phyloP scores from a whole-genome alignment of 2,113 vertebrate species.

The Hiodon alosoides region DNA sequence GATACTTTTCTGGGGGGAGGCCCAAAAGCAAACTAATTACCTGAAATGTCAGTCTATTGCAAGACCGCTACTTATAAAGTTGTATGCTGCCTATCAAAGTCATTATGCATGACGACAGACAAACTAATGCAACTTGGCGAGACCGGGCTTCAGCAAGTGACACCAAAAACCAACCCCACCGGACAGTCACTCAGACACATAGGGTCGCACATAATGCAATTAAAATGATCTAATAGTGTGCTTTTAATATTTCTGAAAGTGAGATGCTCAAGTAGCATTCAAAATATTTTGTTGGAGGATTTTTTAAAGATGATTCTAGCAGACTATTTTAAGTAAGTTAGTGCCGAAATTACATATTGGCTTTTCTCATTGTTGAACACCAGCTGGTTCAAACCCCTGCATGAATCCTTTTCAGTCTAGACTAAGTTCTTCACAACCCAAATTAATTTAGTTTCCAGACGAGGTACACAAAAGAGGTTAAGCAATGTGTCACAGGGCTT shows the following conservation, averaged over 20 bases:
- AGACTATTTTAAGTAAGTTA: conserved; percentile 5
- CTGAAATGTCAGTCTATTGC: no score
- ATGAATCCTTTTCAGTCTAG: conserved; percentile 57
- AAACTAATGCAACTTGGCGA: no score
- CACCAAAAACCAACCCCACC: no score
- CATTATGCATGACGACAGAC: no score
- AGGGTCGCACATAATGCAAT: no score
- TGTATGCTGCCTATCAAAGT: no score
- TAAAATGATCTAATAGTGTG: neutral
- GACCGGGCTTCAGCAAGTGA: no score
- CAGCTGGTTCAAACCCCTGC: conserved; percentile 55
- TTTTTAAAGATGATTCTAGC: conserved; percentile 11
- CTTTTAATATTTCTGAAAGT: conserved; percentile 15
- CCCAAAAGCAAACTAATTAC: no score
- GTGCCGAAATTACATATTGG: conserved; percentile 32
- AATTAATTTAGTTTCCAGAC: conserved; percentile 35
- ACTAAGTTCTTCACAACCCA: conserved; percentile 60
- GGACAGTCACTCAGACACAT: no score
- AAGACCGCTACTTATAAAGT: no score
- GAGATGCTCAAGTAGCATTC: neutral
- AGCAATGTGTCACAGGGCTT: conserved; percentile 17
- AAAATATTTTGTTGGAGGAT: conserved; percentile 5
- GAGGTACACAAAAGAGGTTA: no score
- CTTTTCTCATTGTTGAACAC: conserved; percentile 63
- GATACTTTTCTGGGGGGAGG: conserved; percentile 14